phyloP scores from a whole-genome alignment of 2,113 vertebrate species.

The Otis tarda region DNA sequence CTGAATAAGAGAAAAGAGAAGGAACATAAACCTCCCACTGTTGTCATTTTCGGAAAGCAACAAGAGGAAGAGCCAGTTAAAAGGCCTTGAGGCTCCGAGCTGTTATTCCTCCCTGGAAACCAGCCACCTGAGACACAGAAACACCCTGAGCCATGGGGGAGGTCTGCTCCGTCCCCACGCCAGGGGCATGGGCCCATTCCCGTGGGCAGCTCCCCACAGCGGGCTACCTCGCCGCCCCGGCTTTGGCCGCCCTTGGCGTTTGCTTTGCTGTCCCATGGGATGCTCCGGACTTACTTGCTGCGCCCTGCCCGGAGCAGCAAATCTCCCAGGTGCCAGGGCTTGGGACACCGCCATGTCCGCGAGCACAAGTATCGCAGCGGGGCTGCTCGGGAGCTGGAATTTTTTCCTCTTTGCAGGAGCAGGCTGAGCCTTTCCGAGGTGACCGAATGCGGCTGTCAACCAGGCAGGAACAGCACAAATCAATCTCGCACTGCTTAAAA shows the following conservation, averaged over 20 bases:
- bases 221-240: not conserved
- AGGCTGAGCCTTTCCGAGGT: conserved; percentile 13
- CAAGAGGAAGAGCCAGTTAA: conserved; percentile 24
- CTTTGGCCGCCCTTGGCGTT: not conserved
- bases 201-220: accelerated
- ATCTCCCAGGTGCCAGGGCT: not conserved
- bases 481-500: conserved; percentile 53
- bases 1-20: conserved; percentile 54
- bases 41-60: conserved; percentile 54
- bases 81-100: conserved; percentile 1
- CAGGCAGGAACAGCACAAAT: conserved; percentile 43
- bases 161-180: accelerated
- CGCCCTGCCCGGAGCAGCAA: not conserved
- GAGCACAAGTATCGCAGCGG: not conserved
- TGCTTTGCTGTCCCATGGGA: not conserved
- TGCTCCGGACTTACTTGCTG: not conserved
- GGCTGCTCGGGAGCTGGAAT: not conserved
- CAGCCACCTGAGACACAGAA: not conserved
- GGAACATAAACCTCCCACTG: conserved; percentile 63
- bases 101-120: conserved; percentile 18
- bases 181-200: accelerated
- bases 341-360: not conserved
- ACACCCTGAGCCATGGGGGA: not conserved
- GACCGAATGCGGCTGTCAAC: conserved; percentile 35
- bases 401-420: conserved; percentile 22